A percentile compares a stretch with the other conserved stretches of the same genome.
These are phyloP conservation scores for Electrona antarctica DNA, from an alignment of 2,113 vertebrate species.

Conservation along the genomic window DNA sequence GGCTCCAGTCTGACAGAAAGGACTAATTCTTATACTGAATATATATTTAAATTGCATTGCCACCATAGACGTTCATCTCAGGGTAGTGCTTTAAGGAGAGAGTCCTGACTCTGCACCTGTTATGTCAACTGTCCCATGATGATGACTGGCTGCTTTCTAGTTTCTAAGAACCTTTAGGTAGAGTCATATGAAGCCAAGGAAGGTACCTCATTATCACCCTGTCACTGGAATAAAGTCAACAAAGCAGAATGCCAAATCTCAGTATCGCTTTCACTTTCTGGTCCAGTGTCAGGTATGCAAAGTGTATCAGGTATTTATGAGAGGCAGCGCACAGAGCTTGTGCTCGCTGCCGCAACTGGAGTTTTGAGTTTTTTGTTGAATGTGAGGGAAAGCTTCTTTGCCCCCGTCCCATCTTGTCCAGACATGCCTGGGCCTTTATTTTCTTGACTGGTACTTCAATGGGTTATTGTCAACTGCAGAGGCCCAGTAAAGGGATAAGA, in stretches of 20 bases:
- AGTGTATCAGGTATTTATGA: slow-evolving; percentile 7
- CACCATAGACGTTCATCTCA: slow-evolving; percentile 11
- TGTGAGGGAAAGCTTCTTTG: neutral
- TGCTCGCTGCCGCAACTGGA: neutral
- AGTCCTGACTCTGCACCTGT: neutral
- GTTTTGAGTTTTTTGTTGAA: slow-evolving; percentile 33
- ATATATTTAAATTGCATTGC: neutral
- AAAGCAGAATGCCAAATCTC: slow-evolving; percentile 25
- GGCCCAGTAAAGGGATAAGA: slow-evolving; percentile 16
- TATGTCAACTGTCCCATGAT: neutral
- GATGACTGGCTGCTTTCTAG: slow-evolving; percentile 23
- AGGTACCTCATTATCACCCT: neutral
- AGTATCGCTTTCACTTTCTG: slow-evolving; percentile 40
- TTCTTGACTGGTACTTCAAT: slow-evolving; percentile 27
- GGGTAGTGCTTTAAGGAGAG: slow-evolving; percentile 26
- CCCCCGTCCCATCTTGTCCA: slow-evolving; percentile 31
- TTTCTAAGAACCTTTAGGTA: slow-evolving; percentile 42
- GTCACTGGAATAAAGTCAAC: slow-evolving; percentile 39
- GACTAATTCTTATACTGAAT: too few relatives aligned
- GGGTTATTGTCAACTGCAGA: slow-evolving; percentile 23
- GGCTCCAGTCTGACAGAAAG: neutral
- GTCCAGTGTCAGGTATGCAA: slow-evolving; percentile 28
- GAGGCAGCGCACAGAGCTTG: slow-evolving; percentile 17
- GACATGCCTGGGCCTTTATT: slow-evolving; percentile 42
- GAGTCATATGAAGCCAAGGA: neutral